Conservation (phyloP, 2,113 vertebrate genomes). For the Oreotrochilus melanogaster region DNA sequence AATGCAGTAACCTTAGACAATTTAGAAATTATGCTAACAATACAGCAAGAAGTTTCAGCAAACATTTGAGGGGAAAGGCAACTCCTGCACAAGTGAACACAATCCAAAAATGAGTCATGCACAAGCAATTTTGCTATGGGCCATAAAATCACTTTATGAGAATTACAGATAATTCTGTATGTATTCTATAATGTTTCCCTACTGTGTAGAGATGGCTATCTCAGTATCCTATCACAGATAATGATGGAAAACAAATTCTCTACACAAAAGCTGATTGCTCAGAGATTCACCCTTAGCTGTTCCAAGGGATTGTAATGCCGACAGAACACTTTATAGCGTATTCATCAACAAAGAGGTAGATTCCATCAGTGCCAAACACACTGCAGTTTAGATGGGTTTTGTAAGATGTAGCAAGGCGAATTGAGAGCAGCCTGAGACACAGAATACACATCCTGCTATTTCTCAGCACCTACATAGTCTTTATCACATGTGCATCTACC, state of each 20-base stretch:
- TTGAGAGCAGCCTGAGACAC: constrained; percentile 24
- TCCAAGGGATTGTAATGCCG: constrained; percentile 45
- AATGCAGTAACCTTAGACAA: constrained; percentile 59
- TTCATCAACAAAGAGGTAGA: constrained; percentile 49
- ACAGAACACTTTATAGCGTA: neutral
- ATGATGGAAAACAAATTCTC: constrained; percentile 74
- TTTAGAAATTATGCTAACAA: constrained; percentile 72
- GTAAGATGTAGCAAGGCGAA: neutral
- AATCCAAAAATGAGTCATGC: constrained; percentile 75
- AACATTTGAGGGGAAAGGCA: constrained; percentile 54
- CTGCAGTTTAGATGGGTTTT: constrained; percentile 5
- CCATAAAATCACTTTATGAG: constrained; percentile 75
- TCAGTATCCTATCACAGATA: constrained; percentile 71
- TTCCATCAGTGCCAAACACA: constrained; percentile 48
- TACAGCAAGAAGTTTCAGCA: constrained; percentile 68
- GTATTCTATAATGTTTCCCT: constrained; percentile 74
- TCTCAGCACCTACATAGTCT: neutral
- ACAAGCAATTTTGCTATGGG: constrained; percentile 73
- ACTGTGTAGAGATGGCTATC: constrained; percentile 72
- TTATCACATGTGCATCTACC: neutral
- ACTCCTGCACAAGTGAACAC: constrained; percentile 64
- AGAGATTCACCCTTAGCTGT: constrained; percentile 56
- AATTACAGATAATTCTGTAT: constrained; percentile 75
- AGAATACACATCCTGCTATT: constrained; percentile 12
- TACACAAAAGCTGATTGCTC: constrained; percentile 73